These are phyloP conservation scores for Onychorhynchus coronatus DNA, from an alignment of 2,113 vertebrate genomes.

Conservation along the genomic window DNA sequence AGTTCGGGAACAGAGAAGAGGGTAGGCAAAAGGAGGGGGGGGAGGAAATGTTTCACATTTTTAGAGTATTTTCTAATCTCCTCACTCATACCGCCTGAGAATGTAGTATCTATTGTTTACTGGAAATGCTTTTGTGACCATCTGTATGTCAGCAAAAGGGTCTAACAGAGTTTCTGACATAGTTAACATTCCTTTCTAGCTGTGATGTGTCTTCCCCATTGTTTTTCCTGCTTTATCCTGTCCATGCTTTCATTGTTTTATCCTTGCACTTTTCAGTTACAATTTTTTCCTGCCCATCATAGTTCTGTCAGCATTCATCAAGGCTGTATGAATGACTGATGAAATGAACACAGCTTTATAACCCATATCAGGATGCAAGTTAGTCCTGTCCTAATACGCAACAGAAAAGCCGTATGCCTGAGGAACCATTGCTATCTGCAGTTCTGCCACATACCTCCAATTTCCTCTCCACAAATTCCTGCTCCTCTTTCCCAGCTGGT, in stretches of 20 bases:
- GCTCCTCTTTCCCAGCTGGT: not conserved
- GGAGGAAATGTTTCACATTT: constrained; percentile 51
- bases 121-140: constrained; percentile 32
- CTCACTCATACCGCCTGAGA: not conserved
- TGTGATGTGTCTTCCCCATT: not conserved
- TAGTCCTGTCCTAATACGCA: not conserved
- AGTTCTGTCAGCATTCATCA: not conserved
- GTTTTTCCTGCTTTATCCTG: not conserved
- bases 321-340: not conserved
- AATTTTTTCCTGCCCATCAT: not conserved
- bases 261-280: not conserved
- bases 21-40: not conserved
- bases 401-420: not conserved
- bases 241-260: not conserved
- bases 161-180: constrained; percentile 13
- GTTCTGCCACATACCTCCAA: not conserved
- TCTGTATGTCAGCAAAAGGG: not conserved
- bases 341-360: not conserved
- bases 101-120: constrained; percentile 36
- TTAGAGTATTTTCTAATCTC: constrained; percentile 36
- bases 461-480: not conserved
- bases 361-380: not conserved
- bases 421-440: not conserved
- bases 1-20: not conserved
- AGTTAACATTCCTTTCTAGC: constrained; percentile 38